Conservation (phyloP, 2,797 vertebrate species). For the Hydrophis major region DNA sequence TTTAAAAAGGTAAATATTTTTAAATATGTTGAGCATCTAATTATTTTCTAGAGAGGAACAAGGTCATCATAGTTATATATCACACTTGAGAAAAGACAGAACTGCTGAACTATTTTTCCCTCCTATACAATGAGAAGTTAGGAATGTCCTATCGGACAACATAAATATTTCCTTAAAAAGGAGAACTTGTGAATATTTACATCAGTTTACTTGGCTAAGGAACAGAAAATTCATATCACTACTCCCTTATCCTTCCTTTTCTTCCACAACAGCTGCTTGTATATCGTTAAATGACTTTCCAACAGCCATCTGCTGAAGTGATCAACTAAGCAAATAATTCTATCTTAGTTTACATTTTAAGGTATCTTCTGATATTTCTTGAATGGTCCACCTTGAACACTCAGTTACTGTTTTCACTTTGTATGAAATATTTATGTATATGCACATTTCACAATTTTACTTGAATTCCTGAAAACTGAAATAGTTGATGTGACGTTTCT, state of each 20-base stretch:
- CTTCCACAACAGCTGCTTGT: neutral
- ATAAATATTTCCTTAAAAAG: neutral
- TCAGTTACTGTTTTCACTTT: neutral
- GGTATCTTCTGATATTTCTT: neutral
- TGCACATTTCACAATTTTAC: neutral
- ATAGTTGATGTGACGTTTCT: neutral
- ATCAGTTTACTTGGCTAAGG: neutral
- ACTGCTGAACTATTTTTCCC: neutral
- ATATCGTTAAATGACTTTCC: neutral
- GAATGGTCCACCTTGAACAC: neutral
- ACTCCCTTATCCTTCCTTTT: neutral
- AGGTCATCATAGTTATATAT: neutral
- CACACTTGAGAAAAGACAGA: neutral
- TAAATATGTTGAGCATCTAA: conserved; percentile 7
- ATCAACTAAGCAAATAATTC: neutral
- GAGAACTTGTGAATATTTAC: neutral
- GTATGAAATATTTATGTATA: neutral
- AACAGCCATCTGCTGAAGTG: neutral
- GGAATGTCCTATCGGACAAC: neutral
- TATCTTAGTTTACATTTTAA: neutral
- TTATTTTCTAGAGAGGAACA: neutral
- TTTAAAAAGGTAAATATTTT: neutral
- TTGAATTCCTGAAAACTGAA: neutral
- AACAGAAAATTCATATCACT: neutral
- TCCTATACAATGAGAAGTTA: neutral